Percentiles rank a stretch among this genome's conserved stretches.
phyloP scores from a whole-genome alignment of 1,140 invertebrate species.

The Hypothenemus hampei region DNA sequence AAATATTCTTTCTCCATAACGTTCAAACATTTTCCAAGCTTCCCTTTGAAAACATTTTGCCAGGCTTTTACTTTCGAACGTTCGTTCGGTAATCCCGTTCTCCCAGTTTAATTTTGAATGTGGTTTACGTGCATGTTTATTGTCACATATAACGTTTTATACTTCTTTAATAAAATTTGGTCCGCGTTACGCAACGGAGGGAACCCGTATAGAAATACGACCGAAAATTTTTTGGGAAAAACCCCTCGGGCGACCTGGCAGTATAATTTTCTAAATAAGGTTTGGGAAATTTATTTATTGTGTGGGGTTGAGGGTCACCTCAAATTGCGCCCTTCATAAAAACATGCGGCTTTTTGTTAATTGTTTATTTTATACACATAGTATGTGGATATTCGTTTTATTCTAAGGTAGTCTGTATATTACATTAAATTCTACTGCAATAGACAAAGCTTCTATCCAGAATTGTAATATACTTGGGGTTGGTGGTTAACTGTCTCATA shows the following conservation, averaged over 20 bases:
- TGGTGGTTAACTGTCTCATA: slow-evolving; percentile 16
- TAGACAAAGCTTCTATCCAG: no score
- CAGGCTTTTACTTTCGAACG: slow-evolving; percentile 25
- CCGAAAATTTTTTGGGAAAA: slow-evolving; percentile 24
- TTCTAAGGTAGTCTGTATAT: no score
- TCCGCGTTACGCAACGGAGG: slow-evolving; percentile 11
- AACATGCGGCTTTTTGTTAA: no score
- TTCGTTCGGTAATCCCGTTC: slow-evolving; percentile 22
- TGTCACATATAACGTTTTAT: slow-evolving; percentile 31
- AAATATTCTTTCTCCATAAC: slow-evolving; percentile 12
- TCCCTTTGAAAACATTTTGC: slow-evolving; percentile 18
- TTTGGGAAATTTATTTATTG: slow-evolving; percentile 22
- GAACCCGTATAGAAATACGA: slow-evolving; percentile 18
- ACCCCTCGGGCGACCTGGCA: slow-evolving; percentile 22
- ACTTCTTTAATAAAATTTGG: slow-evolving; percentile 30
- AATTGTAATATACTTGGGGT: slow-evolving; percentile 6
- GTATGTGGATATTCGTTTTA: no score
- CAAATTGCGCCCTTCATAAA: slow-evolving; percentile 9
- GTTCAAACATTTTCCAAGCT: not conserved
- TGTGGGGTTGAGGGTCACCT: slow-evolving; percentile 18
- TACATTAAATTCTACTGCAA: no score
- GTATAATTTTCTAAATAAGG: slow-evolving; percentile 25
- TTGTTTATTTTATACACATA: no score
- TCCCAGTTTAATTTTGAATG: slow-evolving; percentile 30
- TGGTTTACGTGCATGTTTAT: slow-evolving; percentile 31